Evolutionary conservation across 30 jellyfish, hydroid and myxozoan species (phyloP).

Genomic region (Sanderia malayensis): DNA sequence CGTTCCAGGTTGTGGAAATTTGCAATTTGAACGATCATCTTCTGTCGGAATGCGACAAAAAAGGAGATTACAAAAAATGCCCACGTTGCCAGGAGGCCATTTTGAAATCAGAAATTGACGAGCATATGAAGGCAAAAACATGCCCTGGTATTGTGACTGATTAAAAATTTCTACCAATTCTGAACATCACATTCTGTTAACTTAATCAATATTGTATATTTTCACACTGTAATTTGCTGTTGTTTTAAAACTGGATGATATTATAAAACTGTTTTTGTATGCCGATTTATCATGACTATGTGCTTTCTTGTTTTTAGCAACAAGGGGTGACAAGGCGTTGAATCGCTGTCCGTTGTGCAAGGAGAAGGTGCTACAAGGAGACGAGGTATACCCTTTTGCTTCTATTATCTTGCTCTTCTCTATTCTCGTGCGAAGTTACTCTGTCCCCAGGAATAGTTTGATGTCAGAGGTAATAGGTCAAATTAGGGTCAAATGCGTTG

Average conservation of each 20-base stretch:
- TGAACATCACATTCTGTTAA: too few relatives aligned
- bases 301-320: conserved; percentile 33
- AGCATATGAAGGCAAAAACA: conserved; percentile 56
- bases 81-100: conserved; percentile 73
- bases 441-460: too few relatives aligned
- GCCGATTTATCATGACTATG: too few relatives aligned
- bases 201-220: too few relatives aligned
- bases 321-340: conserved; percentile 54
- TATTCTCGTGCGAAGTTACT: too few relatives aligned
- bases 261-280: too few relatives aligned
- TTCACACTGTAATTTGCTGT: too few relatives aligned
- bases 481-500: too few relatives aligned
- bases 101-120: conserved; percentile 31
- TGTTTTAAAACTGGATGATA: too few relatives aligned
- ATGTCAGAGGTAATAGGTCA: too few relatives aligned
- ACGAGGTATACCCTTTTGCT: conserved; percentile 38
- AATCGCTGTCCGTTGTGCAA: conserved; percentile 74
- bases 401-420: too few relatives aligned
- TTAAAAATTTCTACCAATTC: too few relatives aligned
- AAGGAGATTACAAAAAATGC: conserved; percentile 61
- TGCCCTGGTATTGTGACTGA: conserved; percentile 91
- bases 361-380: conserved; percentile 59
- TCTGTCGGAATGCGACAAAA: conserved; percentile 82
- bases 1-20: conserved; percentile 74
- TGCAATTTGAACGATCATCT: conserved; percentile 69